Percentiles rank a stretch among this genome's conserved stretches.
Evolutionary conservation across 2,113 vertebrate species (phyloP).

Genomic region (Pongo abelii): DNA sequence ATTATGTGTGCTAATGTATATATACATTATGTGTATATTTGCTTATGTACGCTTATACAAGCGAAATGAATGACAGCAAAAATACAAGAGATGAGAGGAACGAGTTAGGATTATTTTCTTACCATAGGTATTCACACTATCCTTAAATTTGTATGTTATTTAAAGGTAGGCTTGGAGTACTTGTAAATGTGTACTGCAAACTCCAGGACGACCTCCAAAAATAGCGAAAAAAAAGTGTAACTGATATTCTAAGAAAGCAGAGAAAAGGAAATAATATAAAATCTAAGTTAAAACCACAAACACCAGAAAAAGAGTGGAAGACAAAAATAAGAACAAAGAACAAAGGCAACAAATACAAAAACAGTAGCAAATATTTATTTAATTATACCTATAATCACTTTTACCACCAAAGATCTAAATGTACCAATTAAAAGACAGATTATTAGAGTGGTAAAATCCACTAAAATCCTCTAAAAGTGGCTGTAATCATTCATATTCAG

Average conservation of each 20-base stretch:
- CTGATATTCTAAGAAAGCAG: neutral
- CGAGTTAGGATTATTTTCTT: neutral
- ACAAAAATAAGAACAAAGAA: neutral
- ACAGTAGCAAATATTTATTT: neutral
- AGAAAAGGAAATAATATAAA: neutral
- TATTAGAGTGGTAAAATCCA: neutral
- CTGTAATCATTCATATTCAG: neutral
- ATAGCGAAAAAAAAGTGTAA: neutral
- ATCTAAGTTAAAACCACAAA: neutral
- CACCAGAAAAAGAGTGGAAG: neutral
- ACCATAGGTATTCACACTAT: neutral
- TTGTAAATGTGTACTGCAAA: neutral
- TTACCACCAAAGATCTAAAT: neutral
- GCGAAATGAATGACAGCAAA: neutral
- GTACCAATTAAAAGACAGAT: neutral
- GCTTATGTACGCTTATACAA: neutral
- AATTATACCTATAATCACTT: neutral
- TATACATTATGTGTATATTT: too few species aligned
- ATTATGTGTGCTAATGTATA: neutral
- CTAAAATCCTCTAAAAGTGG: neutral
- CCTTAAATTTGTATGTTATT: neutral
- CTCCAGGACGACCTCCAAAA: neutral
- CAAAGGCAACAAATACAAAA: neutral
- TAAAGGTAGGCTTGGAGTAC: neutral
- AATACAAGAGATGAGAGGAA: neutral